These are phyloP conservation scores for Sus cebifrons DNA, from an alignment of 2,797 vertebrate genomes.

Conservation along the genomic window DNA sequence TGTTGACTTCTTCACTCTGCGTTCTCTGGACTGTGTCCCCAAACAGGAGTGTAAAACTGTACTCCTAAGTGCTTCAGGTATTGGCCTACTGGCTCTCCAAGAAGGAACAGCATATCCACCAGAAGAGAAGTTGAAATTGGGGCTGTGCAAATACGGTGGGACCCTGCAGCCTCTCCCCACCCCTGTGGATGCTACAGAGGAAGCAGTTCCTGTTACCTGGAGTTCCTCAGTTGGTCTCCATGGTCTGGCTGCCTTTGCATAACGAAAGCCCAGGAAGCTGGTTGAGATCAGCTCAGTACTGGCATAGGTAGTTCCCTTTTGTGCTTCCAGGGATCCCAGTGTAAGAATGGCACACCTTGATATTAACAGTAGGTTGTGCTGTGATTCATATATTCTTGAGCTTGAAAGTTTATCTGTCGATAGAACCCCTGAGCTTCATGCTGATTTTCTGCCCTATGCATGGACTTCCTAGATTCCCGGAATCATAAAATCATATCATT, in stretches of 20 bases:
- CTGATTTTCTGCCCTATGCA: neutral
- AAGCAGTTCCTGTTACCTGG: neutral
- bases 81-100: neutral
- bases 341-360: neutral
- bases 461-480: neutral
- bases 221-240: neutral
- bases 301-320: neutral
- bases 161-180: neutral
- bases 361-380: neutral
- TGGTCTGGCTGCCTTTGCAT: neutral
- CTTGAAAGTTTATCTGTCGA: neutral
- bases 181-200: neutral
- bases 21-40: neutral
- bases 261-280: neutral
- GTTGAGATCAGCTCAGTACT: neutral
- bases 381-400: neutral
- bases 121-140: neutral
- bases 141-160: neutral
- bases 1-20: neutral
- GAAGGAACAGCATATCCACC: neutral
- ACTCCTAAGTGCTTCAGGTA: neutral
- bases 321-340: neutral
- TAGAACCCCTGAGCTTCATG: neutral
- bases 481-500: neutral
- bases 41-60: neutral